Conservation (phyloP, 1,140 invertebrate species). For the Nomia melanderi region DNA sequence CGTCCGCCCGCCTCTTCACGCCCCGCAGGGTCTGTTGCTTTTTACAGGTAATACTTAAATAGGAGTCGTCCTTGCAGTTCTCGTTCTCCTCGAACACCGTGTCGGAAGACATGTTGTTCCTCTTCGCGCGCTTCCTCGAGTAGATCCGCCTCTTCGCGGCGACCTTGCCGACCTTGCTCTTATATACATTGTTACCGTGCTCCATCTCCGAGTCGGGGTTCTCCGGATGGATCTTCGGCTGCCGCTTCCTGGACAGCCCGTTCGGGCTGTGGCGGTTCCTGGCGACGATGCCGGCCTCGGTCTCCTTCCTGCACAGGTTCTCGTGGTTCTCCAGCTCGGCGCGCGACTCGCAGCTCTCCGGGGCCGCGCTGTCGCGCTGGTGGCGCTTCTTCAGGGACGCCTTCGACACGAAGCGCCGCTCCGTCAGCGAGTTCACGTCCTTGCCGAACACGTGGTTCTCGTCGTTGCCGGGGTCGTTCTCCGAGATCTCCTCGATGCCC, state of each 20-base stretch:
- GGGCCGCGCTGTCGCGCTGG: conserved; percentile 44
- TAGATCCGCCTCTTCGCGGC: conserved; percentile 54
- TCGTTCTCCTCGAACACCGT: conserved; percentile 67
- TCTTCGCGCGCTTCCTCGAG: conserved; percentile 63
- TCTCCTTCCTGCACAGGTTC: conserved; percentile 57
- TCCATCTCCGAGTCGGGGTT: conserved; percentile 42
- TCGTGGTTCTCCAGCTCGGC: conserved; percentile 70
- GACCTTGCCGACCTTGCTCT: conserved; percentile 45
- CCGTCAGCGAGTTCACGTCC: conserved; percentile 51
- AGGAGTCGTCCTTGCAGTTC: conserved; percentile 73
- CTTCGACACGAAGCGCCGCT: conserved; percentile 49
- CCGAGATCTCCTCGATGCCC: conserved; percentile 42
- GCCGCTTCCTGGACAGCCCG: conserved; percentile 49
- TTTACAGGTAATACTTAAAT: conserved; percentile 63
- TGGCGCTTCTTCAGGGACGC: conserved; percentile 53
- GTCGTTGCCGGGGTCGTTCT: conserved; percentile 54
- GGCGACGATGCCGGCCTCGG: conserved; percentile 55
- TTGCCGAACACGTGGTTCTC: conserved; percentile 65
- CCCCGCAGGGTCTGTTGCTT: conserved; percentile 39
- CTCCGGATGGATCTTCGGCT: conserved; percentile 27
- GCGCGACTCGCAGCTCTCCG: conserved; percentile 59
- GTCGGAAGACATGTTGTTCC: conserved; percentile 58
- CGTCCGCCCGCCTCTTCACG: conserved; percentile 52
- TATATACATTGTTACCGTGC: conserved; percentile 47
- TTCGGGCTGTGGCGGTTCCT: conserved; percentile 66